A percentile compares a stretch with the other conserved stretches of the same genome.
Conservation (phyloP, 2,113 vertebrate species). For the Rhagologus leucostigma region DNA sequence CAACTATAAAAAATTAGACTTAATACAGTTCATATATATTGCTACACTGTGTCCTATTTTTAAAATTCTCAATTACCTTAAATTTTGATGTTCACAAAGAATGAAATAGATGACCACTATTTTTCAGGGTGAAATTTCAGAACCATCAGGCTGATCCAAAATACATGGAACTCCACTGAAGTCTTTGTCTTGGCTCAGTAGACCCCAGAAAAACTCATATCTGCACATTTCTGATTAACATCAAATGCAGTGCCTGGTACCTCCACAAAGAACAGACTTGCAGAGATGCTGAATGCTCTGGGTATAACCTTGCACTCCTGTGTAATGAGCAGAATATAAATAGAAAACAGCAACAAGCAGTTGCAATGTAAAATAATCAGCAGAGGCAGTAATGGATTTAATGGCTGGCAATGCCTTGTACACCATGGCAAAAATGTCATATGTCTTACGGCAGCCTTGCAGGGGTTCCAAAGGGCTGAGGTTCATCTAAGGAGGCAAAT, state of each 20-base stretch:
- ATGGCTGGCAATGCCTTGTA: background rate
- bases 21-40: background rate
- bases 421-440: background rate
- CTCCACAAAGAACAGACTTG: background rate
- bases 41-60: background rate
- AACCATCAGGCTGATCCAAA: background rate
- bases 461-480: background rate
- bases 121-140: background rate
- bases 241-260: background rate
- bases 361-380: background rate
- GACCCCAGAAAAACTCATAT: background rate
- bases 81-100: background rate
- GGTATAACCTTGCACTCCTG: background rate
- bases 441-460: background rate
- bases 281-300: background rate
- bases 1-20: conserved; percentile 37
- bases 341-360: background rate
- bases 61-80: background rate
- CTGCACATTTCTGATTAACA: background rate
- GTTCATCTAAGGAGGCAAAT: background rate
- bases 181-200: background rate
- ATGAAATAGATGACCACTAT: background rate
- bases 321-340: background rate
- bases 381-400: background rate
- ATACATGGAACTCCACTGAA: background rate